Percentiles rank a stretch among this genome's conserved stretches.
Conservation (phyloP, 2,888 invertebrate genomes). For the Melieria picta region DNA sequence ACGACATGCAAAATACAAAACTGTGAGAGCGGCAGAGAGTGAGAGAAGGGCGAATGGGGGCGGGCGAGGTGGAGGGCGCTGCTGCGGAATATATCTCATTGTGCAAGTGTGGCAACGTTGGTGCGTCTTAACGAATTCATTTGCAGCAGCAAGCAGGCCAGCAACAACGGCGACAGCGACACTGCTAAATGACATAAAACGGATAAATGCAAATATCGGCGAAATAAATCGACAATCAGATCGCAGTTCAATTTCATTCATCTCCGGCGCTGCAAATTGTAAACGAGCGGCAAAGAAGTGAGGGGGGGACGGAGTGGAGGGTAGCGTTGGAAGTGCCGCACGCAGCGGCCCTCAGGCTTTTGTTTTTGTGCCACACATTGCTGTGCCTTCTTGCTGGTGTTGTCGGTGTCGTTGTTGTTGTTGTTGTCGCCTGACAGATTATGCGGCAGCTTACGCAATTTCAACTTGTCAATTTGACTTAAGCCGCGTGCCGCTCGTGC, state of each 20-base stretch:
- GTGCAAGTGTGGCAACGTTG: neutral
- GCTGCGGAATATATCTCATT: no score
- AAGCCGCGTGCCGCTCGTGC: slow-evolving; percentile 12
- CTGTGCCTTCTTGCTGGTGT: slow-evolving; percentile 4
- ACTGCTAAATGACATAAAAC: slow-evolving; percentile 49
- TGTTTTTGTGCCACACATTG: neutral
- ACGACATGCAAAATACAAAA: no score
- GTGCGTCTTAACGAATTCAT: neutral
- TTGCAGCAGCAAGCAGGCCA: neutral
- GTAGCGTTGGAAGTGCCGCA: neutral
- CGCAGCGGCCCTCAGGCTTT: neutral
- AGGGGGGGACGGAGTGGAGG: neutral
- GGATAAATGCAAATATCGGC: slow-evolving; percentile 52
- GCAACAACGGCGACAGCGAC: neutral
- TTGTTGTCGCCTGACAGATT: slow-evolving; percentile 28
- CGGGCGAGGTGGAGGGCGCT: no score
- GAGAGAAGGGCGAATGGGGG: no score
- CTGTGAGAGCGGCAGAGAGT: no score
- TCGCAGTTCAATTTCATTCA: slow-evolving; percentile 30
- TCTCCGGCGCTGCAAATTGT: neutral
- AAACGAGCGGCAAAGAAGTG: neutral
- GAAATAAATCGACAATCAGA: slow-evolving; percentile 50
- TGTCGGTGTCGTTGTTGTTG: slow-evolving; percentile 4
- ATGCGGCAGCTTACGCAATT: slow-evolving; percentile 31
- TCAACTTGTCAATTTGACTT: slow-evolving; percentile 33